Evolutionary conservation across 2,797 vertebrate species (phyloP).

Genomic region (Muraenolepis orangiensis): DNA sequence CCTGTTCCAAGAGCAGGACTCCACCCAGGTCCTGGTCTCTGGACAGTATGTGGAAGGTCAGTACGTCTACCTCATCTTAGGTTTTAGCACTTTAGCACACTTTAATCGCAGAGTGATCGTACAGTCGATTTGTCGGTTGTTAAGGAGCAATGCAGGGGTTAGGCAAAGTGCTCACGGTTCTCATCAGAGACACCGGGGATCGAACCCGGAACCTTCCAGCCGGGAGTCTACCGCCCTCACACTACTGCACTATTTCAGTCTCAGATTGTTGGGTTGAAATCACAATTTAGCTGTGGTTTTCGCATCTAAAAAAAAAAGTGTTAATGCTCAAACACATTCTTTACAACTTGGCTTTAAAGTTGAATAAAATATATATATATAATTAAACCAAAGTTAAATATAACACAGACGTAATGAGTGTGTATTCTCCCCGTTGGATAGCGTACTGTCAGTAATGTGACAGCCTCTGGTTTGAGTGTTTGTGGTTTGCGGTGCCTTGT

Average conservation of each 20-base stretch:
- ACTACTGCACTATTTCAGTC: neutral
- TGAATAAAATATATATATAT: neutral
- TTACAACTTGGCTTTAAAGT: neutral
- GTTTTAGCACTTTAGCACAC: neutral
- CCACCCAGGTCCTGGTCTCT: constrained; percentile 63
- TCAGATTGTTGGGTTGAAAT: neutral
- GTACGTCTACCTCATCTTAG: neutral
- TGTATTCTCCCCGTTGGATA: neutral
- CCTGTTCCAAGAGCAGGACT: constrained; percentile 69
- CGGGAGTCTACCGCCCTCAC: neutral
- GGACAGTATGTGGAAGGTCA: constrained; percentile 75
- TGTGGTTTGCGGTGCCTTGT: neutral
- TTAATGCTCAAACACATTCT: neutral
- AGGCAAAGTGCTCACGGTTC: neutral
- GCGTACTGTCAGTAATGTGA: neutral
- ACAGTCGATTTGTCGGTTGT: neutral
- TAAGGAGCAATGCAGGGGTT: neutral
- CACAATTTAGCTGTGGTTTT: neutral
- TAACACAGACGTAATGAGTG: neutral
- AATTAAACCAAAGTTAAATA: neutral
- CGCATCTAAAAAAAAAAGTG: neutral
- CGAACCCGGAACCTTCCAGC: neutral
- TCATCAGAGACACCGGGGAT: neutral
- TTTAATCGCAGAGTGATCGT: neutral
- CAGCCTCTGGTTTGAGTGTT: neutral